Conservation (phyloP, 1,140 invertebrate genomes). For the Chlorops oryzae region DNA sequence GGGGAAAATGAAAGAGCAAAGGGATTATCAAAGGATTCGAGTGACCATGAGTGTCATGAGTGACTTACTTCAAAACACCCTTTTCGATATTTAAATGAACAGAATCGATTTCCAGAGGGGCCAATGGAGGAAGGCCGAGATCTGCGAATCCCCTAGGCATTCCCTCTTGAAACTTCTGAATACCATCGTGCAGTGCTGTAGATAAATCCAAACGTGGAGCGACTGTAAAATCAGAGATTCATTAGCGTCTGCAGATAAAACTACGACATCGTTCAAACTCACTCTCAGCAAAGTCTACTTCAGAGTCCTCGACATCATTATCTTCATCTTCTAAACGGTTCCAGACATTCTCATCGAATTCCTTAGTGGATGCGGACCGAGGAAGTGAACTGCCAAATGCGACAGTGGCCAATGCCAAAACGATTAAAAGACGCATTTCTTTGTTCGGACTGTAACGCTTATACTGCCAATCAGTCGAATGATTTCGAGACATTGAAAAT, state of each 20-base stretch:
- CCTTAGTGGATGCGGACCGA: conserved; percentile 19
- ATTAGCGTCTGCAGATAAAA: too few species aligned
- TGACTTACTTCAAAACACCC: conserved; percentile 32
- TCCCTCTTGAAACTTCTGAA: conserved; percentile 36
- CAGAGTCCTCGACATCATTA: conserved; percentile 31
- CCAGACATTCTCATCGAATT: conserved; percentile 8
- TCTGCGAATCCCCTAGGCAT: conserved; percentile 40
- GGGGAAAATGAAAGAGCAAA: too few species aligned
- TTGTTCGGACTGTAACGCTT: too few species aligned
- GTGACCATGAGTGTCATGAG: too few species aligned
- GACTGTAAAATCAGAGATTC: too few species aligned
- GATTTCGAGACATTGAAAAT: too few species aligned
- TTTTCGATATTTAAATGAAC: conserved; percentile 24
- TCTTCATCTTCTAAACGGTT: conserved; percentile 26
- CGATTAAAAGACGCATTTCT: conserved; percentile 39
- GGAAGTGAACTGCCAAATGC: conserved; percentile 38
- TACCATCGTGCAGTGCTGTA: conserved; percentile 39
- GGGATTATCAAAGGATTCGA: too few species aligned
- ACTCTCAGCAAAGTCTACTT: conserved; percentile 26
- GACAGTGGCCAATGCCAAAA: conserved; percentile 34
- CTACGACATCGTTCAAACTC: conserved; percentile 17
- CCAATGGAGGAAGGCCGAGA: conserved; percentile 35
- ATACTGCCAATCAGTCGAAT: too few species aligned
- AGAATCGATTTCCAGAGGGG: conserved; percentile 32
- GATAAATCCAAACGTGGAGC: conserved; percentile 33